Conservation (phyloP, 2,888 invertebrate genomes). For the Chloroclystis v-ata region DNA sequence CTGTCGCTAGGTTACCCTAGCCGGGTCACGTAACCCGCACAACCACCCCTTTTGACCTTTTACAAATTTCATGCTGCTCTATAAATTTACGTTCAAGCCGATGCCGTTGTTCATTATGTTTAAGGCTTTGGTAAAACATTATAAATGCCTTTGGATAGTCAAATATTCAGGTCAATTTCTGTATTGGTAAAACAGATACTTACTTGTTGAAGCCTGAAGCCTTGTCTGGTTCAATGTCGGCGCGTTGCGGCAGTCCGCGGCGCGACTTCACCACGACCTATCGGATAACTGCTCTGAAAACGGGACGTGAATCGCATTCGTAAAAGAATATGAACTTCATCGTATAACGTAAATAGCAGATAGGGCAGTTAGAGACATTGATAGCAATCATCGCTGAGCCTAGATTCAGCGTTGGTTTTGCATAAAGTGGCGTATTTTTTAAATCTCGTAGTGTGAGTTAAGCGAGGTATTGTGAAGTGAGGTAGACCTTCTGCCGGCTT, state of each 20-base stretch:
- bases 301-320: constrained; percentile 18
- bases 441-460: constrained; percentile 14
- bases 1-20: constrained; percentile 20
- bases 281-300: constrained; percentile 12
- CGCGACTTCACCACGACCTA: constrained; percentile 29
- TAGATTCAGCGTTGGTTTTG: constrained; percentile 16
- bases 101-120: background rate
- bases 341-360: constrained; percentile 3
- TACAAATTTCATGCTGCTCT: constrained; percentile 2
- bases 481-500: constrained; percentile 33
- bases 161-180: constrained; percentile 11
- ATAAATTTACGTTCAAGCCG: background rate
- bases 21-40: constrained; percentile 19
- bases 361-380: constrained; percentile 1
- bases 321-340: constrained; percentile 19
- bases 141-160: constrained; percentile 6
- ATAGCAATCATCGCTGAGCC: constrained; percentile 16
- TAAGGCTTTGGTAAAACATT: background rate
- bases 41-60: constrained; percentile 17
- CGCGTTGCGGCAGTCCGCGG: constrained; percentile 47
- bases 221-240: constrained; percentile 26
- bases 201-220: constrained; percentile 37
- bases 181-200: constrained; percentile 24
- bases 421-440: constrained; percentile 11
- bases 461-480: constrained; percentile 33